These are phyloP conservation scores for Drosophila sturtevanti DNA, from an alignment of 1,140 invertebrate species.

Conservation along the genomic window DNA sequence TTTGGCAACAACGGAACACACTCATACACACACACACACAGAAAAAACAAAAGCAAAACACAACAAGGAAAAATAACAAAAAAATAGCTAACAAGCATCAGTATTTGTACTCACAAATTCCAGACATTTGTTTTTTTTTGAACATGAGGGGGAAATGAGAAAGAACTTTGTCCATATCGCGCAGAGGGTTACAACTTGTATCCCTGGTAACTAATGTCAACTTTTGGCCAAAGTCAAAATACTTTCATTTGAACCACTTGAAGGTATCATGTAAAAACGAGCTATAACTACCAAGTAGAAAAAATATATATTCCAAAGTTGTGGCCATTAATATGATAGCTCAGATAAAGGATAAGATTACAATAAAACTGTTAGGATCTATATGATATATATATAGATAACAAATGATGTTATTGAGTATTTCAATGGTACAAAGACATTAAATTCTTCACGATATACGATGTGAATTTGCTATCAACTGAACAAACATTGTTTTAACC, in stretches of 20 bases:
- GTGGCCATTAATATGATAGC: too few relatives aligned
- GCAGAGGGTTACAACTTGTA: slow-evolving; percentile 15
- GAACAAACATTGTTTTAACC: too few relatives aligned
- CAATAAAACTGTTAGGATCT: too few relatives aligned
- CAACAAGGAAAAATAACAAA: neutral
- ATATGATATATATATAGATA: too few relatives aligned
- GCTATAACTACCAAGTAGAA: neutral
- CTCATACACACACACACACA: neutral
- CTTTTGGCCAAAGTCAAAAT: slow-evolving; percentile 41
- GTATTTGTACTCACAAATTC: slow-evolving; percentile 63
- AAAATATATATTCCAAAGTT: too few relatives aligned
- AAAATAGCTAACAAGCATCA: slow-evolving; percentile 27
- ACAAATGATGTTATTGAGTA: too few relatives aligned
- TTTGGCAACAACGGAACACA: slow-evolving; percentile 61
- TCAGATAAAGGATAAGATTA: too few relatives aligned
- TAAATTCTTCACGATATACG: too few relatives aligned
- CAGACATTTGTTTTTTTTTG: slow-evolving; percentile 56
- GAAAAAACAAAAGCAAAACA: neutral
- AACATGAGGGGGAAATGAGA: neutral
- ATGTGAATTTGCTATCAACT: too few relatives aligned
- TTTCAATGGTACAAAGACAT: too few relatives aligned
- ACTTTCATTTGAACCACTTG: slow-evolving; percentile 45
- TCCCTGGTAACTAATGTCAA: slow-evolving; percentile 55
- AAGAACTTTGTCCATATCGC: slow-evolving; percentile 47
- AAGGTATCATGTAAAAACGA: neutral